Conservation (phyloP, 2,113 vertebrate species). For the Indicator maculatus region DNA sequence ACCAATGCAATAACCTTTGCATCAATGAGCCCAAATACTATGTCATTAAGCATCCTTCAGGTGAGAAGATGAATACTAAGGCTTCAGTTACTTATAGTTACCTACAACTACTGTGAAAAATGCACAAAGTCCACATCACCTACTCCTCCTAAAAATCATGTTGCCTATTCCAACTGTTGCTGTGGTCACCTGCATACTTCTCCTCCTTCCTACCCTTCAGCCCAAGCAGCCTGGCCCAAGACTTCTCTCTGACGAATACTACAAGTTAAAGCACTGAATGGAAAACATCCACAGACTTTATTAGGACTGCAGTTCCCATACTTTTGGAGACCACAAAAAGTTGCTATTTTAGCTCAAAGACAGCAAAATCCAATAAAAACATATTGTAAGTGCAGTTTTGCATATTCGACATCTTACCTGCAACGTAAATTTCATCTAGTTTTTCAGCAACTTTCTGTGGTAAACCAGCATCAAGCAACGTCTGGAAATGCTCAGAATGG, state of each 20-base stretch:
- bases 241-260: background rate
- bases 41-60: background rate
- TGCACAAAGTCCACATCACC: constrained; percentile 34
- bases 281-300: constrained; percentile 41
- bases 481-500: constrained; percentile 94
- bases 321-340: constrained; percentile 98
- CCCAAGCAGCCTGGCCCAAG: background rate
- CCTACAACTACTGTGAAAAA: constrained; percentile 58
- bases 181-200: constrained; percentile 65
- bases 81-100: constrained; percentile 8
- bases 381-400: constrained; percentile 77
- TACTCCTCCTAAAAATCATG: constrained; percentile 57
- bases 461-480: constrained; percentile 93
- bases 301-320: constrained; percentile 91
- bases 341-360: constrained; percentile 92
- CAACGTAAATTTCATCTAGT: constrained; percentile 97
- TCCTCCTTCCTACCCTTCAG: constrained; percentile 37
- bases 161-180: constrained; percentile 68
- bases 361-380: constrained; percentile 80
- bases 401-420: constrained; percentile 90
- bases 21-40: background rate
- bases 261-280: background rate
- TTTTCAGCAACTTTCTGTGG: constrained; percentile 97
- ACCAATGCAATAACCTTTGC: background rate
- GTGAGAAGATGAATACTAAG: background rate